Evolutionary conservation across 2,797 vertebrate species (phyloP).

Genomic region (Ciconia nigra): DNA sequence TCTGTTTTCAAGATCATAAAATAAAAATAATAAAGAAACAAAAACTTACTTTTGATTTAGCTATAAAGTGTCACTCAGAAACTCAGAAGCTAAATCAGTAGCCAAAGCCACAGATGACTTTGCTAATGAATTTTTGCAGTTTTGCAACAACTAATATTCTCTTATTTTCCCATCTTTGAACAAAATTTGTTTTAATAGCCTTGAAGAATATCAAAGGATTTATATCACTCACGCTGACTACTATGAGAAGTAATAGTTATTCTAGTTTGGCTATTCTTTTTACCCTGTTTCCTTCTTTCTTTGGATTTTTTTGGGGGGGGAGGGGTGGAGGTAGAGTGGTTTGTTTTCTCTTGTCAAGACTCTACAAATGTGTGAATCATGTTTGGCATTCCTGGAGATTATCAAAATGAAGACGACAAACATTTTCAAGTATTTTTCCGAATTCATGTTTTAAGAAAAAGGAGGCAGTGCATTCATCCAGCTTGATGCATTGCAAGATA

Average conservation of each 20-base stretch:
- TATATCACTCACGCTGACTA: neutral
- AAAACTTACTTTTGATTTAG: neutral
- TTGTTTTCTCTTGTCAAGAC: neutral
- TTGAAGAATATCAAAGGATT: neutral
- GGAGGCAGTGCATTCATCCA: neutral
- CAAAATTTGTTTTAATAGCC: neutral
- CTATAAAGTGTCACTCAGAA: neutral
- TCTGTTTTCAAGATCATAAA: neutral
- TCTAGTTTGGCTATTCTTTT: neutral
- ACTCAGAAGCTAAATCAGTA: neutral
- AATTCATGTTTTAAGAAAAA: neutral
- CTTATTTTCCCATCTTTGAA: neutral
- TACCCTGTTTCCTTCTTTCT: neutral
- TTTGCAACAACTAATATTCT: neutral
- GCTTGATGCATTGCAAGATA: neutral
- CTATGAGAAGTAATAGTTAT: neutral
- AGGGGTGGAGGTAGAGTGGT: neutral
- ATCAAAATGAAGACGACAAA: neutral
- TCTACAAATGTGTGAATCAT: neutral
- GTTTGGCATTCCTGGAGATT: neutral
- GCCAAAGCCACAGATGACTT: neutral
- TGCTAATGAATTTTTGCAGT: neutral
- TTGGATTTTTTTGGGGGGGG: fast-evolving
- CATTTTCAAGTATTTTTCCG: neutral
- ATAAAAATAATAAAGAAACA: neutral